Conservation (phyloP, 2,888 invertebrate species). For the Masnerella sp. region DNA sequence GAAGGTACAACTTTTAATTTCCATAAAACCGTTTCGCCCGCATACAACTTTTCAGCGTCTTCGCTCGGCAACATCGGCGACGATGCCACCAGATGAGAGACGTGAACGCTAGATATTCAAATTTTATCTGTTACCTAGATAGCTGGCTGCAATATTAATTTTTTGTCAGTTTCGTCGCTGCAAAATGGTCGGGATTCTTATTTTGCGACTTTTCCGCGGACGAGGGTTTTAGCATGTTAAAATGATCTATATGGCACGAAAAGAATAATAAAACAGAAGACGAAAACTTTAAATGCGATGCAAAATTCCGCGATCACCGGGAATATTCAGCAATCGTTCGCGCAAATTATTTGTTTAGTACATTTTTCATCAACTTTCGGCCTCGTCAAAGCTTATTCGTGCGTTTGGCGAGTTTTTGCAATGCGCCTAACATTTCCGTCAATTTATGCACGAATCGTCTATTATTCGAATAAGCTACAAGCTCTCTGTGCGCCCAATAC, state of each 20-base stretch:
- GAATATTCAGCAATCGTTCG: not conserved
- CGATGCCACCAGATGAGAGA: conserved; percentile 37
- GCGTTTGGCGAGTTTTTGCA: no score
- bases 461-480: no score
- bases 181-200: conserved; percentile 58
- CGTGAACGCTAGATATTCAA: conserved; percentile 65
- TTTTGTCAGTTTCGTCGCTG: conserved; percentile 55
- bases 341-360: no score
- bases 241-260: conserved; percentile 35
- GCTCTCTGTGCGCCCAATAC: no score
- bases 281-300: conserved; percentile 6
- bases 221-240: conserved; percentile 40
- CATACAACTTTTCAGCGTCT: conserved; percentile 60
- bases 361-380: no score
- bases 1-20: conserved; percentile 71
- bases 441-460: no score
- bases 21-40: conserved; percentile 68
- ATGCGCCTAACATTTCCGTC: no score
- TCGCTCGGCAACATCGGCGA: conserved; percentile 28
- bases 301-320: conserved; percentile 8
- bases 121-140: conserved; percentile 67
- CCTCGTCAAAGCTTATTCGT: no score
- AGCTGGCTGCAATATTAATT: conserved; percentile 64
- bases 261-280: conserved; percentile 28
- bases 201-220: conserved; percentile 57